Evolutionary conservation across 2,797 vertebrate genomes (phyloP).

Genomic region (Cryptoprocta ferox): DNA sequence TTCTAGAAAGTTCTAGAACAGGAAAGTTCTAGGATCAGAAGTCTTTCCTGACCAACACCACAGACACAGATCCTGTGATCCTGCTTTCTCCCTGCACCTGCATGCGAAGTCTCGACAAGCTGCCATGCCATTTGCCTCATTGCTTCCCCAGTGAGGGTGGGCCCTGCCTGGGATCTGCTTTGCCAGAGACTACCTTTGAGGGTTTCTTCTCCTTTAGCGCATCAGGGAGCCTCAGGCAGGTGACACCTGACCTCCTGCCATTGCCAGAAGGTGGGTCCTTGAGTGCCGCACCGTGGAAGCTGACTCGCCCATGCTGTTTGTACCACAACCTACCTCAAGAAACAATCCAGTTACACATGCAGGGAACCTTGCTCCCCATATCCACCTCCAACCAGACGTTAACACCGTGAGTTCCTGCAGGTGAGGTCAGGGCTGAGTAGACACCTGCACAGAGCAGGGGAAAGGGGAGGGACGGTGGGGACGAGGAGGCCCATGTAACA

Average conservation of each 20-base stretch:
- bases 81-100: not conserved
- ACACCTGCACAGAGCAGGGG: not conserved
- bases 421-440: not conserved
- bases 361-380: not conserved
- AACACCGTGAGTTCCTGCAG: not conserved
- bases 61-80: not conserved
- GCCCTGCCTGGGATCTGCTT: not conserved
- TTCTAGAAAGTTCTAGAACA: not conserved
- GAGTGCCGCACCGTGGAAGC: not conserved
- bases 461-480: not conserved
- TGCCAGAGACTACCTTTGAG: not conserved
- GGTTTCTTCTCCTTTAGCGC: not conserved
- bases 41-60: not conserved
- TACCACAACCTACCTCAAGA: no score
- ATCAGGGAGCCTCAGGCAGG: not conserved
- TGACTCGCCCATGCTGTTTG: not conserved
- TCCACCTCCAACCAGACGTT: not conserved
- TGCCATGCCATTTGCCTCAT: not conserved
- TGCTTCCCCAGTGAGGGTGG: not conserved
- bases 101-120: not conserved
- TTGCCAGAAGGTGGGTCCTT: not conserved
- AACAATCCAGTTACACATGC: not conserved
- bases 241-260: not conserved
- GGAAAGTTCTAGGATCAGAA: not conserved
- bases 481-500: not conserved